Percentiles rank a stretch among this genome's conserved stretches.
phyloP scores from a whole-genome alignment of 1,140 invertebrate genomes.

The Charaxes varanes region DNA sequence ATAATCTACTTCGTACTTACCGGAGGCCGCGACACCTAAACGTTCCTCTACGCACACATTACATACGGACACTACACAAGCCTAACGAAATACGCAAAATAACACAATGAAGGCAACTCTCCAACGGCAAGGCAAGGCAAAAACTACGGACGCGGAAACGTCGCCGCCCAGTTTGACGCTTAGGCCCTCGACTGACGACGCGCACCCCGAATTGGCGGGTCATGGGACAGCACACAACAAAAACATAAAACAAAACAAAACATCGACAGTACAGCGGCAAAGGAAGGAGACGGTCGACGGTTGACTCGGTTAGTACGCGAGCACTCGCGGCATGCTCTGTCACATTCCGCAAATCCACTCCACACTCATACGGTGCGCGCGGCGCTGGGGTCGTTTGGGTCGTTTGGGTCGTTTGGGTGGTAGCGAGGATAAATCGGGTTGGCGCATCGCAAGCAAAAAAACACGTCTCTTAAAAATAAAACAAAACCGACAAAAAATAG shows the following conservation, averaged over 20 bases:
- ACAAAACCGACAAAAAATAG: slow-evolving; percentile 54
- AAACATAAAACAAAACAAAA: slow-evolving; percentile 45
- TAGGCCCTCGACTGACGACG: slow-evolving; percentile 49
- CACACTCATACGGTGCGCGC: slow-evolving; percentile 44
- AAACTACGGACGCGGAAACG: slow-evolving; percentile 41
- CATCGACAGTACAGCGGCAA: slow-evolving; percentile 66
- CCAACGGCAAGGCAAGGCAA: slow-evolving; percentile 55
- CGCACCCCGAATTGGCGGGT: slow-evolving; percentile 42
- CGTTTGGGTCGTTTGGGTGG: slow-evolving; percentile 51
- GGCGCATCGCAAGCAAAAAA: slow-evolving; percentile 69
- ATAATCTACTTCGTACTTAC: slow-evolving; percentile 38
- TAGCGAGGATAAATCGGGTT: slow-evolving; percentile 63
- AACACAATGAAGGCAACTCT: slow-evolving; percentile 58
- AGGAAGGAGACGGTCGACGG: slow-evolving; percentile 45
- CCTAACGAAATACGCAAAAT: slow-evolving; percentile 66
- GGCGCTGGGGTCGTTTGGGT: slow-evolving; percentile 50
- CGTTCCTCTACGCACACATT: slow-evolving; percentile 47
- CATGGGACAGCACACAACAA: slow-evolving; percentile 49
- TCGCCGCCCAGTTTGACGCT: slow-evolving; percentile 50
- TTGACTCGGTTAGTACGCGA: slow-evolving; percentile 53
- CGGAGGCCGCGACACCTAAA: slow-evolving; percentile 19
- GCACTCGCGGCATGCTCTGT: slow-evolving; percentile 55
- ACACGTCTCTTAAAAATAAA: slow-evolving; percentile 51
- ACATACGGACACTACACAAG: slow-evolving; percentile 64
- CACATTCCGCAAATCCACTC: slow-evolving; percentile 57